Percentiles rank a stretch among this genome's conserved stretches.
Evolutionary conservation across 2,797 vertebrate genomes (phyloP).

Genomic region (Uromys caudimaculatus): DNA sequence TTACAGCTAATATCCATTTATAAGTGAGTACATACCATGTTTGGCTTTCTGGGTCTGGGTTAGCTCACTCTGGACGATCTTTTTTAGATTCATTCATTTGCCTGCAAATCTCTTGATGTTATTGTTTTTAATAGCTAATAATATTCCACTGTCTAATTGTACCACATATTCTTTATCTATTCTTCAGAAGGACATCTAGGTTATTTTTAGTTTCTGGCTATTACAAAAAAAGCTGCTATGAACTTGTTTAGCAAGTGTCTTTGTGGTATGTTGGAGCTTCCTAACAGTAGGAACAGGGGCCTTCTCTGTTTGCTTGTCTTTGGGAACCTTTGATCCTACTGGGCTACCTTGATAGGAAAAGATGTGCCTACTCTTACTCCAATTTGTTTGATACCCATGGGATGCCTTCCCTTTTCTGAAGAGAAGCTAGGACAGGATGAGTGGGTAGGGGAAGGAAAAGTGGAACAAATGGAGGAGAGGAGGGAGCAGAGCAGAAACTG

Average conservation of each 20-base stretch:
- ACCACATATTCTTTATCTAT: not conserved
- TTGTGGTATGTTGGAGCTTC: not conserved
- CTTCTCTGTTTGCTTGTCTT: not conserved
- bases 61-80: not conserved
- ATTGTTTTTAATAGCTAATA: not conserved
- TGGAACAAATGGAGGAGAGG: not conserved
- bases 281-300: not conserved
- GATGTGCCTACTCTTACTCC: not conserved
- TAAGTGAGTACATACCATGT: not conserved
- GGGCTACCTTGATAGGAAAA: not conserved
- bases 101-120: not conserved
- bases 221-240: not conserved
- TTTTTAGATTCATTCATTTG: not conserved
- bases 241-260: not conserved
- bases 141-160: not conserved
- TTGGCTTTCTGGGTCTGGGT: not conserved
- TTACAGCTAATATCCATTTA: not conserved
- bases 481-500: not conserved
- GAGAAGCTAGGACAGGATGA: not conserved
- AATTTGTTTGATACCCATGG: not conserved
- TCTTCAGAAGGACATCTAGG: not conserved
- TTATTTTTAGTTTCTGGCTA: not conserved
- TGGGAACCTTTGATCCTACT: not conserved
- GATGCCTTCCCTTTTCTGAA: not conserved
- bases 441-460: not conserved